phyloP scores from a whole-genome alignment of 2,113 vertebrate genomes.

The Asarcornis scutulata region DNA sequence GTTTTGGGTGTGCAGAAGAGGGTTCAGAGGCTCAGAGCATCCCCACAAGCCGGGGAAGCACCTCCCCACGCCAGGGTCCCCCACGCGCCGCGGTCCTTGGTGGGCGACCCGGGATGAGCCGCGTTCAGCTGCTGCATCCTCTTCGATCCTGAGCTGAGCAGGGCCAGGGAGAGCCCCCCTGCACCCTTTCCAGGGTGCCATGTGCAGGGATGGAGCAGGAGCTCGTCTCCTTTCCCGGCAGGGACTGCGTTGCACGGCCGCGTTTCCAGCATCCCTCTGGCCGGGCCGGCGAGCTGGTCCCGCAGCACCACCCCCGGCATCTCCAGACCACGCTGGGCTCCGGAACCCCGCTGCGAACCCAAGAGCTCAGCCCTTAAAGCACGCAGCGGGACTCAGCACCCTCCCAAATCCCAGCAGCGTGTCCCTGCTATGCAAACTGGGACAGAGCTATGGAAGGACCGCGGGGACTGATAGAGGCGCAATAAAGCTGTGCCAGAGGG shows the following conservation, averaged over 20 bases:
- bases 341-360: rapidly evolving
- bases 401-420: not conserved
- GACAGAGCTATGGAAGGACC: rapidly evolving
- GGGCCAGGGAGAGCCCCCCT: rapidly evolving
- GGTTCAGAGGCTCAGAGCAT: not conserved
- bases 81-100: not conserved
- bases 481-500: not conserved
- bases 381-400: rapidly evolving
- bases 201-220: not conserved
- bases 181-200: rapidly evolving
- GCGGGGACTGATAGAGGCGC: rapidly evolving
- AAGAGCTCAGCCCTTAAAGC: not conserved
- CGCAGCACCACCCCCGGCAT: rapidly evolving
- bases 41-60: rapidly evolving
- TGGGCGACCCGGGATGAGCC: not conserved
- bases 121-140: rapidly evolving
- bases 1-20: not conserved
- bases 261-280: not conserved
- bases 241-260: rapidly evolving
- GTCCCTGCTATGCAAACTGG: rapidly evolving
- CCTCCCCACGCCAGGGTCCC: rapidly evolving
- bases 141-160: not conserved
- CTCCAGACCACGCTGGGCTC: rapidly evolving
- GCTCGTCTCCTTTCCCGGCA: rapidly evolving
- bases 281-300: not conserved